Percentiles rank a stretch among this genome's conserved stretches.
Conservation (phyloP, 2,113 vertebrate genomes). For the Stercorarius parasiticus region DNA sequence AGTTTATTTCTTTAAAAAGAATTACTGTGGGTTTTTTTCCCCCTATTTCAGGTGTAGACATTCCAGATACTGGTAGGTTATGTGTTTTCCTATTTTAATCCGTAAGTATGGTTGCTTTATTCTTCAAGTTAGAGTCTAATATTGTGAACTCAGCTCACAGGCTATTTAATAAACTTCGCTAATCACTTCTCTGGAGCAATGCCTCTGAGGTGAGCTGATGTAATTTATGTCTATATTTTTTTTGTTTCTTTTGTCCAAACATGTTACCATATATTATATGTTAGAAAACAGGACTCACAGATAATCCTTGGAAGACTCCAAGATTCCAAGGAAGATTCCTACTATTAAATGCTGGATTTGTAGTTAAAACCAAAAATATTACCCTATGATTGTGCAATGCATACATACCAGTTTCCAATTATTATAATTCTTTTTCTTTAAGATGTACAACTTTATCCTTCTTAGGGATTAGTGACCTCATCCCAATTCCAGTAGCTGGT, state of each 20-base stretch:
- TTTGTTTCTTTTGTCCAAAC: accelerated
- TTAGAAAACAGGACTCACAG: background rate
- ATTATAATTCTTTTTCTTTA: background rate
- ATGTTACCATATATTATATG: background rate
- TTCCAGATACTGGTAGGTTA: background rate
- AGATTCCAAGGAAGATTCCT: background rate
- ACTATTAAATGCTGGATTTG: background rate
- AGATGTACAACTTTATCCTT: background rate
- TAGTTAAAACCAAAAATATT: background rate
- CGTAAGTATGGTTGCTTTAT: background rate
- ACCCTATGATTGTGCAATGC: background rate
- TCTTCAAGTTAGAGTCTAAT: background rate
- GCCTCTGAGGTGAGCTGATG: background rate
- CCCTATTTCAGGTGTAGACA: background rate
- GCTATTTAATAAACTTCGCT: background rate
- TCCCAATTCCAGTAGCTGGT: background rate
- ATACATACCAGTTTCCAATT: background rate
- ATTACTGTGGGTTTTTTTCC: background rate
- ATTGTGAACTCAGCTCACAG: background rate
- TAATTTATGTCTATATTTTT: background rate
- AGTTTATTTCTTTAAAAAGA: background rate
- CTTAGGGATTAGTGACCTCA: background rate
- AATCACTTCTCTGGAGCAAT: background rate
- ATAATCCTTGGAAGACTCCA: background rate
- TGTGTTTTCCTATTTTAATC: background rate